Conservation (phyloP, 1,140 invertebrate genomes). For the Radopholus similis region DNA sequence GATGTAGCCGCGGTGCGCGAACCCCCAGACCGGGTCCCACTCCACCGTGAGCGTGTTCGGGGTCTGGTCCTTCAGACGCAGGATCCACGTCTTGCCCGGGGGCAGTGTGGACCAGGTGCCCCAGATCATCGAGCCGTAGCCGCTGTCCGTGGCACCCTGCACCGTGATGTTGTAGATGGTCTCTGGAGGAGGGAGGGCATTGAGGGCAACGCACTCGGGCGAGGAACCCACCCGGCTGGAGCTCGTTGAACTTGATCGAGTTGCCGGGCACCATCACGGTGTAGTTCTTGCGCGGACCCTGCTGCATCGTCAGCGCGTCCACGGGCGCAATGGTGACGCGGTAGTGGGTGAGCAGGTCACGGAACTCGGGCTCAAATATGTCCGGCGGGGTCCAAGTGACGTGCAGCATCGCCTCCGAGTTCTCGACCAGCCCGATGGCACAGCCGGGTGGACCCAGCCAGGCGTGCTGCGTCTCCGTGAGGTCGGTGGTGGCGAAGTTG, state of each 20-base stretch:
- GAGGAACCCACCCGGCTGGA: conserved; percentile 10
- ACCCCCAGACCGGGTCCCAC: conserved; percentile 60
- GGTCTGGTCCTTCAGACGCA: conserved; percentile 55
- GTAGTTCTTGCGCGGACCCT: conserved; percentile 53
- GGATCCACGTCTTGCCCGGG: conserved; percentile 50
- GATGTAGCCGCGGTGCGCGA: conserved; percentile 52
- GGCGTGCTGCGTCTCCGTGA: neutral
- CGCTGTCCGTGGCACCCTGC: conserved; percentile 53
- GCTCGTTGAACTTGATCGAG: conserved; percentile 52
- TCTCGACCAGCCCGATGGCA: conserved; percentile 54
- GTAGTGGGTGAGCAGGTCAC: conserved; percentile 57
- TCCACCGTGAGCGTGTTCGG: conserved; percentile 56
- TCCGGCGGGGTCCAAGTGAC: conserved; percentile 58
- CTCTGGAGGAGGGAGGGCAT: conserved; percentile 28
- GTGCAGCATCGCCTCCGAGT: conserved; percentile 59
- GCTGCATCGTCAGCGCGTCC: conserved; percentile 41
- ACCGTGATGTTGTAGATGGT: conserved; percentile 60
- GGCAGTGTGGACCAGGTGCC: conserved; percentile 57
- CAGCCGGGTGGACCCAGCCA: conserved; percentile 47
- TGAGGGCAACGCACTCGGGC: neutral
- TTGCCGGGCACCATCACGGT: conserved; percentile 57
- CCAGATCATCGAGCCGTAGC: conserved; percentile 59
- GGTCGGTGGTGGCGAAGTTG: conserved; percentile 54
- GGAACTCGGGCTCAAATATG: conserved; percentile 55
- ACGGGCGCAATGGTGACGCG: conserved; percentile 58